A percentile compares a stretch with the other conserved stretches of the same genome.
Evolutionary conservation across 2,113 vertebrate genomes (phyloP).

Genomic region (Eretmodus cyanostictus): DNA sequence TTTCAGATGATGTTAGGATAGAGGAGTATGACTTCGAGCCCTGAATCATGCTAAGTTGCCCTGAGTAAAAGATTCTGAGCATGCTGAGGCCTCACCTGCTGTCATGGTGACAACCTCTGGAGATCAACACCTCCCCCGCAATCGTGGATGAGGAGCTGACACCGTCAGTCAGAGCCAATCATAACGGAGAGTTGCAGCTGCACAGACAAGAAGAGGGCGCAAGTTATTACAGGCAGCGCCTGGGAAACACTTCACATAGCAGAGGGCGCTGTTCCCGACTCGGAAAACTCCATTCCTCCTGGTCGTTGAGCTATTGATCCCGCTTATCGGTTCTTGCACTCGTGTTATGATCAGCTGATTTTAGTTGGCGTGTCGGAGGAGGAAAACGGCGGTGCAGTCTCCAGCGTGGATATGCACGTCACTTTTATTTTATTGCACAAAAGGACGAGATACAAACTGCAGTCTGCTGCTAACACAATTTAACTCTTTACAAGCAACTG

Average conservation of each 20-base stretch:
- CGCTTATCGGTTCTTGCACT: background rate
- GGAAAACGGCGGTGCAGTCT: background rate
- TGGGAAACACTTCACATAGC: background rate
- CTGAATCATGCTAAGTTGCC: background rate
- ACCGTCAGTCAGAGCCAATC: background rate
- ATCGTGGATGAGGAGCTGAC: constrained; percentile 91
- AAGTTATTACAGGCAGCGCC: background rate
- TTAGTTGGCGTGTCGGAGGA: background rate
- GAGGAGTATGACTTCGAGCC: accelerated
- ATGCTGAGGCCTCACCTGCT: constrained; percentile 75
- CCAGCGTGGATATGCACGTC: background rate
- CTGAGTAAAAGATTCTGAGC: background rate
- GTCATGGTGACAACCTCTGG: constrained; percentile 94
- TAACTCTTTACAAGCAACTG: background rate
- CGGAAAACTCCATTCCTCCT: background rate
- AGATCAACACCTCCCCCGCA: constrained; percentile 97
- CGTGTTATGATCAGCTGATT: background rate
- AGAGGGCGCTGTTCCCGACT: background rate
- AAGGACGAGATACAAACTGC: background rate
- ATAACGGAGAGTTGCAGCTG: background rate
- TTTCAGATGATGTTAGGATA: background rate
- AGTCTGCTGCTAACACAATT: background rate
- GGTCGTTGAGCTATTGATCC: background rate
- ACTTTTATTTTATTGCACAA: background rate
- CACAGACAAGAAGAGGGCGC: background rate